Evolutionary conservation across 2,888 invertebrate genomes (phyloP), one percentile per base, ranked within the genome.

Genomic region (Oxystoma pomonae): DNA sequence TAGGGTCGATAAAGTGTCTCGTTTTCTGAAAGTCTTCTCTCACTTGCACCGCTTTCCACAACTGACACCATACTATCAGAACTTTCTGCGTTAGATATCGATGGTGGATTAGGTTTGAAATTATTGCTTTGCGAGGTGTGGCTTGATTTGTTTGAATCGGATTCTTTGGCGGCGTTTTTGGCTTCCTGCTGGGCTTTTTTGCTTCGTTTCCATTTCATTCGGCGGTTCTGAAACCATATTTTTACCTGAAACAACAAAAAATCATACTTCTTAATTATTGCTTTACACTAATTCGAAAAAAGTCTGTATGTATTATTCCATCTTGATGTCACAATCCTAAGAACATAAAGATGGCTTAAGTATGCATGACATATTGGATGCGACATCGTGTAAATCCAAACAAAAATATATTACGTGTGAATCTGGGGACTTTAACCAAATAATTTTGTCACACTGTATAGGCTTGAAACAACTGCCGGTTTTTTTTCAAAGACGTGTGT

Each of bases 151-250:
- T 67, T 80, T 7, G 64, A 57, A 1, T 69, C 67, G 1, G 61
- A 49, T 18, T 72, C 72, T 63, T 72, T 72, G 61, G 86, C 86
- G 12, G 75, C 84, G 55, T 73, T 73, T 81, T 91, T 91, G 21
- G 92, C 89, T 80, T 94, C 94, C 70, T 93, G 92, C 77, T 94
- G 94, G 0, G 95, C 94, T 76, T 97, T 97, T 85, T 97, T 97
- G 69, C 96, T 96, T 12, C 98, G 84, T 79, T 98, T 98, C 96
- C 97, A 97, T 79, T 98, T 98, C 98, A 98, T 98, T 73, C 98
- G 87, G 58, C 98, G 86, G 80, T 98, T 98, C 86, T 98, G 98
- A 81, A 98, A 98, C 98, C 96, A 97, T 74, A 97, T 96, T 85
- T 96, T 96, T 67, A 96, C 96, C 93, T 96, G 86, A 12, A 74